Conservation (phyloP, 2,797 vertebrate genomes). For the Leuciscus waleckii region DNA sequence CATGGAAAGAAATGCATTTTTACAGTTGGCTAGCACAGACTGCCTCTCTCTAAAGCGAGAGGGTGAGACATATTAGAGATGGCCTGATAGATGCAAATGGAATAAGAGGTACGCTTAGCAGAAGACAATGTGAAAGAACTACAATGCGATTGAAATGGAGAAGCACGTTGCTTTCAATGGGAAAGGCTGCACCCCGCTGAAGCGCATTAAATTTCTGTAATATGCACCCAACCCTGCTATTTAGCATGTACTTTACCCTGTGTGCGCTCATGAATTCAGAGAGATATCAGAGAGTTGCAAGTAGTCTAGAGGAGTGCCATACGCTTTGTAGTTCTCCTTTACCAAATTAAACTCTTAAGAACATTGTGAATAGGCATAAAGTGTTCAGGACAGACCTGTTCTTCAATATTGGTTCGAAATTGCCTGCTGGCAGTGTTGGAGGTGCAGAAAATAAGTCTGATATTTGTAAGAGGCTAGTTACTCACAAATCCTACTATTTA, state of each 20-base stretch:
- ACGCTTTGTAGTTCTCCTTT: neutral
- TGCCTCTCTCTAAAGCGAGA: conserved; percentile 37
- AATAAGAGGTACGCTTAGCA: conserved; percentile 24
- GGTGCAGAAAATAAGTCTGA: neutral
- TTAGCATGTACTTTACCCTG: conserved; percentile 26
- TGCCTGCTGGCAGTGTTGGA: neutral
- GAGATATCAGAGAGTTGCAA: conserved; percentile 16
- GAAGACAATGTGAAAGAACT: conserved; percentile 35
- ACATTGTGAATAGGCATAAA: conserved; percentile 7
- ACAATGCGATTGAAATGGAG: conserved; percentile 37
- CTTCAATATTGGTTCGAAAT: neutral
- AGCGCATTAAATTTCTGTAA: conserved; percentile 27
- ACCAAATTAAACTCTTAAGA: neutral
- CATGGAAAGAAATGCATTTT: conserved; percentile 51
- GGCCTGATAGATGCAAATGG: conserved; percentile 36
- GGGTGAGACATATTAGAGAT: conserved; percentile 33
- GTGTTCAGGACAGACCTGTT: neutral
- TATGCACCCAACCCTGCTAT: conserved; percentile 11
- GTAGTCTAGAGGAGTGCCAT: neutral
- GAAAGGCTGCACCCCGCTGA: conserved; percentile 41
- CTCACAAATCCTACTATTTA: neutral
- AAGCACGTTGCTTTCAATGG: conserved; percentile 57
- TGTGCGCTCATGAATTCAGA: conserved; percentile 29
- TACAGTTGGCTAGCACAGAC: conserved; percentile 50
- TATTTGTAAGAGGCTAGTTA: neutral